A percentile compares a stretch with the other conserved stretches of the same genome.
Evolutionary conservation across 2,113 vertebrate species (phyloP).

Genomic region (Enhydra lutris): DNA sequence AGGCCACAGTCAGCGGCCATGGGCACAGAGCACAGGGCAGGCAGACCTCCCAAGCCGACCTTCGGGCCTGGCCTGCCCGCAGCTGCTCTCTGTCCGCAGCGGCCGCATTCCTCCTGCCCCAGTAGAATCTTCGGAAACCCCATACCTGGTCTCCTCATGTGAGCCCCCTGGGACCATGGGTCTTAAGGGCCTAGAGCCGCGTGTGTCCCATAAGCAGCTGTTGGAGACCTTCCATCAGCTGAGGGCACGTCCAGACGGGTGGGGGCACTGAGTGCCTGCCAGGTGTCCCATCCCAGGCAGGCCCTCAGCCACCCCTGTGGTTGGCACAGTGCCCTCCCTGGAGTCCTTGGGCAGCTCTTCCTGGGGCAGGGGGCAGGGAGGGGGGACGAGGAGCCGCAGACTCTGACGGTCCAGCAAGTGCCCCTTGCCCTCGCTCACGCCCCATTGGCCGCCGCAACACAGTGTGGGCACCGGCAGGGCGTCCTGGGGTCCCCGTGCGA

Average conservation of each 20-base stretch:
- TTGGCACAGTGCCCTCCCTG: background rate
- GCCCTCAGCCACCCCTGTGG: background rate
- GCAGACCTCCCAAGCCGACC: background rate
- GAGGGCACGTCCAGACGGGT: background rate
- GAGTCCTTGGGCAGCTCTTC: background rate
- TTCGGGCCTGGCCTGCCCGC: background rate
- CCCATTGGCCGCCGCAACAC: background rate
- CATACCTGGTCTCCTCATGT: background rate
- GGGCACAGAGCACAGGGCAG: background rate
- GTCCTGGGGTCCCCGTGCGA: too few relatives aligned
- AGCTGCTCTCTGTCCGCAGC: background rate
- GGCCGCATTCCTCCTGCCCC: background rate
- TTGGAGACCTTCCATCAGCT: background rate
- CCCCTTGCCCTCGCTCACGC: background rate
- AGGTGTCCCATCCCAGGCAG: background rate
- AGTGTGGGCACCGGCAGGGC: background rate
- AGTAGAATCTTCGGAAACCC: background rate
- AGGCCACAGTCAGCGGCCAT: background rate
- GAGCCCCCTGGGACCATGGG: background rate
- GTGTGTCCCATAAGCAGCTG: background rate
- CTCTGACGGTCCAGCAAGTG: background rate
- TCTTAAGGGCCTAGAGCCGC: background rate
- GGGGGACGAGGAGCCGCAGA: background rate
- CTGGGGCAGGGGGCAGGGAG: background rate
- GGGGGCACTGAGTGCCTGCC: background rate